Conservation (phyloP, 2,797 vertebrate species). For the Pterois miles region DNA sequence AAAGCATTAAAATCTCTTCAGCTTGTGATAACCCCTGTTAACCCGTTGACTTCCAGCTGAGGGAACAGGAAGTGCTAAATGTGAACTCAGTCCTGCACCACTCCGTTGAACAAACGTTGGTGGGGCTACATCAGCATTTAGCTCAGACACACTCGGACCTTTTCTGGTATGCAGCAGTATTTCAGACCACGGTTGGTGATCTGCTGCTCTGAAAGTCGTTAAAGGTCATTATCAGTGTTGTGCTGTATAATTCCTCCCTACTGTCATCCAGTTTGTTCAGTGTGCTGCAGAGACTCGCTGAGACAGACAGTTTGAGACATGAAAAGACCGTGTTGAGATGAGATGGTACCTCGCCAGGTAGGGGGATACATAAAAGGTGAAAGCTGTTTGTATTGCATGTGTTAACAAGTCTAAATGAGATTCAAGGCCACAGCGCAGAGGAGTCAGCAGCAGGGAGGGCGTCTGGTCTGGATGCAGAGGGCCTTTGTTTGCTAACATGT, state of each 20-base stretch:
- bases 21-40: too few species aligned
- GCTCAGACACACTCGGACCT: not conserved
- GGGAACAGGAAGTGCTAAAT: too few species aligned
- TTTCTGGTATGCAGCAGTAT: not conserved
- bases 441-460: not conserved
- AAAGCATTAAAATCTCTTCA: too few species aligned
- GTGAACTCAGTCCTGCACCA: too few species aligned
- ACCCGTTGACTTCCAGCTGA: too few species aligned
- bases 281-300: not conserved
- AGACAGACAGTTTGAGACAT: not conserved
- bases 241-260: not conserved
- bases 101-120: too few species aligned
- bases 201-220: too few species aligned
- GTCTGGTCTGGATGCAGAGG: not conserved
- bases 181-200: too few species aligned
- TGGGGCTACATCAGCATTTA: too few species aligned
- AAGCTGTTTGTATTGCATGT: not conserved
- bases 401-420: constrained; percentile 1
- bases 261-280: too few species aligned
- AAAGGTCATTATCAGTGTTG: too few species aligned
- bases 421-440: not conserved
- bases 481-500: not conserved
- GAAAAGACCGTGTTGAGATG: not conserved
- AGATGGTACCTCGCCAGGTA: not conserved
- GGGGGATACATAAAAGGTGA: not conserved